phyloP scores from a whole-genome alignment of 2,888 invertebrate genomes.

The Drosophila flavopinicola region DNA sequence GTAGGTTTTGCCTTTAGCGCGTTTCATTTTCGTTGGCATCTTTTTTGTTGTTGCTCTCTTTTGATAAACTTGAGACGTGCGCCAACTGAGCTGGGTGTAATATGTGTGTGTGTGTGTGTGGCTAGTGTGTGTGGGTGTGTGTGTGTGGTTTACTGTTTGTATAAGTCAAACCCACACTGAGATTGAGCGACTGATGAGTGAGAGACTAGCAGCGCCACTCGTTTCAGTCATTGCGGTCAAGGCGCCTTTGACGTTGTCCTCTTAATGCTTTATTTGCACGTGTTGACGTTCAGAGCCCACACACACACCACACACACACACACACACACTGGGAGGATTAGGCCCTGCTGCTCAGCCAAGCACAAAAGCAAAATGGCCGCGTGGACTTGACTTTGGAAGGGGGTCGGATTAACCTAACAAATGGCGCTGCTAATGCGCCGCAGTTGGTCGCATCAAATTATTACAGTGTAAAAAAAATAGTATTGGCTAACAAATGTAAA shows the following conservation, averaged over 20 bases:
- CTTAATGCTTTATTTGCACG: slow-evolving; percentile 78
- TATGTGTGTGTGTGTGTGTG: slow-evolving; percentile 28
- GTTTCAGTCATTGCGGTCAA: slow-evolving; percentile 76
- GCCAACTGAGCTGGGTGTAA: slow-evolving; percentile 43
- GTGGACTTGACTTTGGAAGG: slow-evolving; percentile 36
- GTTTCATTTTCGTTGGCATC: slow-evolving; percentile 35
- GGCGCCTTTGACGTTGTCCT: slow-evolving; percentile 60
- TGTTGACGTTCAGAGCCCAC: slow-evolving; percentile 61
- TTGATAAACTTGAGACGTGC: slow-evolving; percentile 80
- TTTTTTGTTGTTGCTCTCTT: slow-evolving; percentile 38
- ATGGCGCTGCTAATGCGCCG: slow-evolving; percentile 70
- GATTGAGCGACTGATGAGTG: slow-evolving; percentile 36
- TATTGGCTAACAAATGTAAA: slow-evolving; percentile 33
- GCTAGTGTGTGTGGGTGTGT: slow-evolving; percentile 15
- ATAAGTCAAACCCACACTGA: slow-evolving; percentile 62
- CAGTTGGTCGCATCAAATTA: slow-evolving; percentile 29
- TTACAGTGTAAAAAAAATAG: slow-evolving; percentile 36
- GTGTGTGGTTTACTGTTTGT: slow-evolving; percentile 59
- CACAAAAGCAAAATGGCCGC: slow-evolving; percentile 53
- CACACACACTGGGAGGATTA: slow-evolving; percentile 55
- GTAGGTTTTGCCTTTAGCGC: slow-evolving; percentile 20
- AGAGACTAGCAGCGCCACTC: slow-evolving; percentile 36
- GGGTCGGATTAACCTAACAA: slow-evolving; percentile 72
- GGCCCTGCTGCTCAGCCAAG: slow-evolving; percentile 42
- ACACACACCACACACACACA: slow-evolving; percentile 16